Evolutionary conservation across 2,797 vertebrate species (phyloP).

Genomic region (Naso thynnoides): DNA sequence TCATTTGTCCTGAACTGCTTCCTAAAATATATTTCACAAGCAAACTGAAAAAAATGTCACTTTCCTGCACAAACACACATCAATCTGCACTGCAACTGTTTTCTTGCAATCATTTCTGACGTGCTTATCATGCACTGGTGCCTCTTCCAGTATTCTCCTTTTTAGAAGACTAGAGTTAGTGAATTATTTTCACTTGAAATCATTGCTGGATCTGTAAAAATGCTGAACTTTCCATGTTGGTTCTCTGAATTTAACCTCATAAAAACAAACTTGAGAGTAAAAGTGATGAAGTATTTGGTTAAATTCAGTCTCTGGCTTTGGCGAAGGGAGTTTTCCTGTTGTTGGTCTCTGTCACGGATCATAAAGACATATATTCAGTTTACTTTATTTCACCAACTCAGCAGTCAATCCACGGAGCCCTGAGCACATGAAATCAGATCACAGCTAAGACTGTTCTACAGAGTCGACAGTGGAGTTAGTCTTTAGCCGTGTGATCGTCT

Average conservation of each 20-base stretch:
- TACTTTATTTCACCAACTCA: background rate
- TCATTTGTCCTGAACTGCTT: background rate
- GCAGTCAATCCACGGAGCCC: background rate
- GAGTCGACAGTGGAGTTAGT: background rate
- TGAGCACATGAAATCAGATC: too few species aligned
- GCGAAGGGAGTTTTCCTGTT: background rate
- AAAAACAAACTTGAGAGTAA: background rate
- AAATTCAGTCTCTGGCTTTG: background rate
- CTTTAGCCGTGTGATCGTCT: background rate
- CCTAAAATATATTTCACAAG: background rate
- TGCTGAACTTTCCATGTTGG: fast-evolving
- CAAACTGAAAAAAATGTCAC: background rate
- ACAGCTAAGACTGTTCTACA: background rate
- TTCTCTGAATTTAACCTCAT: background rate
- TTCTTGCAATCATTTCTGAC: background rate
- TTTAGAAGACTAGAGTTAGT: background rate
- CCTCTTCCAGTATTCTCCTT: background rate
- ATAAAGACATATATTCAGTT: too few species aligned
- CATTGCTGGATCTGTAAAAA: background rate
- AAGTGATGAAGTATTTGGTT: background rate
- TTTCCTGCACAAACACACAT: background rate
- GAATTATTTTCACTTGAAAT: background rate
- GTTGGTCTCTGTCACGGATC: background rate
- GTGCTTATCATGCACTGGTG: background rate
- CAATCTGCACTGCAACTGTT: background rate